Evolutionary conservation across 2,113 vertebrate species (phyloP), one percentile per base, ranked within the genome.

Genomic region (Scomber colias): DNA sequence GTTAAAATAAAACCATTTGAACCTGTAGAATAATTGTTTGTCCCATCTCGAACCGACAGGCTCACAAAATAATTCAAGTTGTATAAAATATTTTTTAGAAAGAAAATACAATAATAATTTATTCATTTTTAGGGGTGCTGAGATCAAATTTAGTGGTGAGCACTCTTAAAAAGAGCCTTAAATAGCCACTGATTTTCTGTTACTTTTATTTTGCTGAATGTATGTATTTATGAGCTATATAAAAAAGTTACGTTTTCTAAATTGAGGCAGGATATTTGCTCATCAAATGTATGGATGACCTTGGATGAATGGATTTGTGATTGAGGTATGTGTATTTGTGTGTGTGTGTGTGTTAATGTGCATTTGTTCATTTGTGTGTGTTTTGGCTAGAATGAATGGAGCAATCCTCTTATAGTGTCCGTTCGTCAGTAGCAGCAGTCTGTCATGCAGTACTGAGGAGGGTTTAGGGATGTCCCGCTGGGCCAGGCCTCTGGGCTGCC

Each of bases 331-430:
- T 31, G 48, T n/a, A 14, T 16, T 17, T 55, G 16, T 19, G 50
- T 51, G 51, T 63, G n/a, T 79, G 2, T 1, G 10, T 74, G n/a
- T 49, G 31, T 44, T 71, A 21, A 9, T 27, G 27, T 46, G 30
- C 7, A 13, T 73, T 73, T 55, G 64, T 53, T 75, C 13, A n/a
- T 57, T 10, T 56, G 63, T 66, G 45, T 54, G 45, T 54, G 50
- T 71, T 72, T 56, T 44, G 21, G 44, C 46, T 16, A 2, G 5
- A 11, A 50, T 71, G 59, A 72, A 85, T 64, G 35, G 53, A 60
- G 48, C 81, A 77, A 88, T 88, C 84, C 80, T 84, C 83, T 89
- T 79, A 87, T 1, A 17, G 40, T n/a, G 61, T 56, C 46, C 17
- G 0, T 72, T 62, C 51, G 59, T 70, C 48, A 49, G 57, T 21